These are phyloP conservation scores for Euborellia annulipes DNA, from an alignment of 1,140 invertebrate genomes.

Conservation along the genomic window DNA sequence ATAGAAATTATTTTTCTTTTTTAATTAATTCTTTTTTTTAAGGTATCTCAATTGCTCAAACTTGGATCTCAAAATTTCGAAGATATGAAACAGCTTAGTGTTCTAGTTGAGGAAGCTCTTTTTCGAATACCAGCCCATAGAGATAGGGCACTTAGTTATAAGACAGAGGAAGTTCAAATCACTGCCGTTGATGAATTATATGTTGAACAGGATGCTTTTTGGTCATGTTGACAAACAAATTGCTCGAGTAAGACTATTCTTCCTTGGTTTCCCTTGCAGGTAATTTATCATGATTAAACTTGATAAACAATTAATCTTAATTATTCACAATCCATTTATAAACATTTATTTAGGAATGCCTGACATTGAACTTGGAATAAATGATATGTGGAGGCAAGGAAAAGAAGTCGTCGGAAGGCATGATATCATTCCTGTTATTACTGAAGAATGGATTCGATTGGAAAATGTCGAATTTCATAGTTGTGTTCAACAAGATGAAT, in stretches of 20 bases:
- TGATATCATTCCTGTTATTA: constrained; percentile 97
- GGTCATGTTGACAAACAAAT: constrained; percentile 82
- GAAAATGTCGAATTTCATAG: constrained; percentile 91
- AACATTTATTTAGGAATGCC: constrained; percentile 58
- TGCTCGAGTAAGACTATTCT: constrained; percentile 86
- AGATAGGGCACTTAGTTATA: constrained; percentile 83
- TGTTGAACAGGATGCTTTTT: constrained; percentile 77
- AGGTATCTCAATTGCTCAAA: constrained; percentile 92
- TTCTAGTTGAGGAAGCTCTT: constrained; percentile 75
- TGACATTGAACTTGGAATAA: constrained; percentile 90
- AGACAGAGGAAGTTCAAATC: constrained; percentile 95
- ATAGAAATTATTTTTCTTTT: background rate
- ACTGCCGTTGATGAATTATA: constrained; percentile 93
- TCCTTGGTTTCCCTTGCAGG: constrained; percentile 82
- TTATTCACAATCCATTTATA: background rate
- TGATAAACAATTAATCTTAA: no score
- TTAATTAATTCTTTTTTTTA: constrained; percentile 16
- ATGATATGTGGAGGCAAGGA: constrained; percentile 90
- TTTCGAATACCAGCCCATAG: constrained; percentile 70
- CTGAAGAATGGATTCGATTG: constrained; percentile 97
- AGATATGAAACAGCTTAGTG: constrained; percentile 81
- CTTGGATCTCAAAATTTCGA: constrained; percentile 79
- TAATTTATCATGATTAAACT: no score
- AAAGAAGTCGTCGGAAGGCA: constrained; percentile 97
- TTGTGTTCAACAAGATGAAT: constrained; percentile 83